Evolutionary conservation across 2,888 invertebrate species (phyloP).

Genomic region (Machimus rusticus): DNA sequence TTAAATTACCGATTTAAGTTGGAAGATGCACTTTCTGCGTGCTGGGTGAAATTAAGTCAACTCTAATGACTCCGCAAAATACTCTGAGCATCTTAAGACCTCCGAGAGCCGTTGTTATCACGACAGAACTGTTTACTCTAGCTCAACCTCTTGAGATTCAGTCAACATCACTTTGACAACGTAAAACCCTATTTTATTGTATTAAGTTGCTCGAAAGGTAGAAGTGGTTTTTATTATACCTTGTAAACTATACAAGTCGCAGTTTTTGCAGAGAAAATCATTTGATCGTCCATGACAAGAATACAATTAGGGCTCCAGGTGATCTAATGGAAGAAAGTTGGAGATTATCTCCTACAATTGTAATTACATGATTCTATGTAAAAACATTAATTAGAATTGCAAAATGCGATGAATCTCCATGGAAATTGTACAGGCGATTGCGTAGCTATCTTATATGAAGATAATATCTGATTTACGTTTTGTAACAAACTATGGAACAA

Average conservation of each 20-base stretch:
- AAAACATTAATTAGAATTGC: slow-evolving; percentile 31
- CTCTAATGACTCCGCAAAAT: not conserved
- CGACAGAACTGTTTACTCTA: not conserved
- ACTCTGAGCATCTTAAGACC: not conserved
- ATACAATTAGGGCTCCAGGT: not conserved
- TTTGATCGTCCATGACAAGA: not conserved
- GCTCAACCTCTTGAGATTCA: not conserved
- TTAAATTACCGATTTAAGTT: slow-evolving; percentile 13
- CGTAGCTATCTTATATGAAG: not conserved
- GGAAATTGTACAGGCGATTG: not conserved
- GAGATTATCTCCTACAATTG: not conserved
- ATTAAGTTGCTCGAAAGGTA: not conserved
- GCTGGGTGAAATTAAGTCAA: not conserved
- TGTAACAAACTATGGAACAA: not conserved
- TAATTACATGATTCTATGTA: slow-evolving; percentile 6
- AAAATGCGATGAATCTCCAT: not conserved
- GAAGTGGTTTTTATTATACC: not conserved
- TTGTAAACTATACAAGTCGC: not conserved
- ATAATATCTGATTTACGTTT: not conserved
- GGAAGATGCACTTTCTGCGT: not conserved
- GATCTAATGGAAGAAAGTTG: not conserved
- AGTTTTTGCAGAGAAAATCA: not conserved
- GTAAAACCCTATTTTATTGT: not conserved
- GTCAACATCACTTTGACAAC: not conserved
- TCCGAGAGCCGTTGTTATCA: not conserved